phyloP scores from a whole-genome alignment of 2,797 vertebrate genomes.

The Melopsittacus undulatus region DNA sequence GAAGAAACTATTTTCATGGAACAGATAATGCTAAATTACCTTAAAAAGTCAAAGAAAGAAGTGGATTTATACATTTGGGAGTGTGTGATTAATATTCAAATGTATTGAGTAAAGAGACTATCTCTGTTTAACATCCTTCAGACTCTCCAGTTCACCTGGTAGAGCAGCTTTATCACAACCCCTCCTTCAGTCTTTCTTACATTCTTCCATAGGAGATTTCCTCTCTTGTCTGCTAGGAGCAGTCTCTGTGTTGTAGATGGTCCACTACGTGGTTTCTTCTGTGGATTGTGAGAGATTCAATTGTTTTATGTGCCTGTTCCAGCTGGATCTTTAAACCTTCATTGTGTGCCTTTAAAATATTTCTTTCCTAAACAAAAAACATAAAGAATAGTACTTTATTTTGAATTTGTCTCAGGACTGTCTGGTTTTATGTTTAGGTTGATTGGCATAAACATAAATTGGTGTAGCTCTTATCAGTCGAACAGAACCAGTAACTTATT shows the following conservation, averaged over 20 bases:
- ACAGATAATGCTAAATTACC: background rate
- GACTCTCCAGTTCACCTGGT: background rate
- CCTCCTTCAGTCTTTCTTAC: background rate
- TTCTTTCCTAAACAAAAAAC: constrained; percentile 73
- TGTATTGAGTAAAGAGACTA: background rate
- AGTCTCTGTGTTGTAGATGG: constrained; percentile 64
- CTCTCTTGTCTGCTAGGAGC: constrained; percentile 61
- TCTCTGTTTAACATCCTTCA: background rate
- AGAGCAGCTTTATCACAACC: constrained; percentile 27
- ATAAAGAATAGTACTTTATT: background rate
- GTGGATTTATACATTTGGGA: background rate
- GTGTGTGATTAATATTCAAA: background rate
- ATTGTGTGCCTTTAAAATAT: constrained; percentile 78
- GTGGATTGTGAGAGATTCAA: constrained; percentile 75
- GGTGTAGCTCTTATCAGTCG: background rate
- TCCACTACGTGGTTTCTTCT: constrained; percentile 71
- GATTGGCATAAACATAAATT: background rate
- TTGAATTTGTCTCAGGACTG: constrained; percentile 6
- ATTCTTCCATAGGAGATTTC: background rate
- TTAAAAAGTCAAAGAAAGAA: background rate
- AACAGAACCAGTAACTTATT: background rate
- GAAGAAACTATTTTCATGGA: background rate
- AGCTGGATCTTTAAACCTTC: constrained; percentile 79
- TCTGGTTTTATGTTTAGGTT: background rate
- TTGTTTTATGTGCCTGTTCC: constrained; percentile 79